A percentile compares a stretch with the other conserved stretches of the same genome.
phyloP scores from a whole-genome alignment of 2,888 invertebrate genomes.

The Eudemis profundana region DNA sequence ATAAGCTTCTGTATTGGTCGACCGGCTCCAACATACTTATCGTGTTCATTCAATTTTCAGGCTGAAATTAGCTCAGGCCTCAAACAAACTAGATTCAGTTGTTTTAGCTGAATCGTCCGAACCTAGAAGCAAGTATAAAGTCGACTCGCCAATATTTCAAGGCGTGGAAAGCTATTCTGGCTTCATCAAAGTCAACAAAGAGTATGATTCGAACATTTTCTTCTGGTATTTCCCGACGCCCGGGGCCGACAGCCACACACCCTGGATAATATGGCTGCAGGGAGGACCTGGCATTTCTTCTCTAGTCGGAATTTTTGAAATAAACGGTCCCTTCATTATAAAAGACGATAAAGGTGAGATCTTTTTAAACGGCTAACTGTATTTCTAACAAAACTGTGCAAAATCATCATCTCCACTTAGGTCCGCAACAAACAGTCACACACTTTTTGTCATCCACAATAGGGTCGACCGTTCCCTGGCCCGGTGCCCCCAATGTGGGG shows the following conservation, averaged over 20 bases:
- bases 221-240: conserved; percentile 91
- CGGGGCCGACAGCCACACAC: conserved; percentile 65
- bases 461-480: too few species aligned
- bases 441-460: background rate
- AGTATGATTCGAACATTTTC: conserved; percentile 89
- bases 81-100: too few species aligned
- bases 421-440: too few species aligned
- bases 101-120: background rate
- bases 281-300: conserved; percentile 92
- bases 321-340: conserved; percentile 61
- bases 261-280: conserved; percentile 92
- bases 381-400: too few species aligned
- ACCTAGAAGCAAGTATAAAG: background rate
- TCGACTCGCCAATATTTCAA: conserved; percentile 38
- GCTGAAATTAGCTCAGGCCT: too few species aligned
- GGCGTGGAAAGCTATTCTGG: conserved; percentile 72
- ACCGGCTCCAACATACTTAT: too few species aligned
- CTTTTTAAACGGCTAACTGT: too few species aligned
- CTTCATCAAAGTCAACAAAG: conserved; percentile 87
- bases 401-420: too few species aligned
- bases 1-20: too few species aligned
- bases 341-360: conserved; percentile 55
- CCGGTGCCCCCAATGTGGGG: too few species aligned
- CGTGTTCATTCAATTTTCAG: too few species aligned
- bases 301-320: conserved; percentile 59